These are phyloP conservation scores for Porites lutea DNA, from an alignment of 64 coral and sea anemone genomes.

Conservation along the genomic window DNA sequence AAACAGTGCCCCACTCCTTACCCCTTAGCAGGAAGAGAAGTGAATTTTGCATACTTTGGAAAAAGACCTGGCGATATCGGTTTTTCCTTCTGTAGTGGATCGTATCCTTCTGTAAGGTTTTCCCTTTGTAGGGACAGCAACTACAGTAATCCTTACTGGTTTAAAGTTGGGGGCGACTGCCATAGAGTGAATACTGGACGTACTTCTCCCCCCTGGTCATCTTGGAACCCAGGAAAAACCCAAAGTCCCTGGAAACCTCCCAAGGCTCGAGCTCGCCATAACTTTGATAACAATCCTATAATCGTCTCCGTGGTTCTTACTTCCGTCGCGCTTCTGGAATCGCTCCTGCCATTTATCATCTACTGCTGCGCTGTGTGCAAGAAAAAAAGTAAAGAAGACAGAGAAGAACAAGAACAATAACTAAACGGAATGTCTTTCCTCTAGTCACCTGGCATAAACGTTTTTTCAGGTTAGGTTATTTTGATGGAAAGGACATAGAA, in stretches of 20 bases:
- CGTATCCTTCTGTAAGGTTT: constrained; percentile 44
- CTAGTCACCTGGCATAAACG: too few species aligned
- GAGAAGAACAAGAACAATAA: too few species aligned
- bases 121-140: constrained; percentile 31
- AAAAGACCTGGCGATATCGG: constrained; percentile 33
- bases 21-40: background rate
- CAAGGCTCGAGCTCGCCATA: background rate
- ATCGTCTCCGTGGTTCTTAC: constrained; percentile 53
- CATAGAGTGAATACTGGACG: too few species aligned
- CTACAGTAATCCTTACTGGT: constrained; percentile 18
- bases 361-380: too few species aligned
- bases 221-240: too few species aligned
- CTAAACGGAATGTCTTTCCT: too few species aligned
- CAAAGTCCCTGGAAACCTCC: too few species aligned
- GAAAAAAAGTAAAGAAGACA: too few species aligned
- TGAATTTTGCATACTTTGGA: background rate
- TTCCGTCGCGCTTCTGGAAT: constrained; percentile 46
- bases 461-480: too few species aligned
- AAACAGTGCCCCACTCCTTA: constrained; percentile 12
- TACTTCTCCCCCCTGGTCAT: too few species aligned
- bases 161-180: constrained; percentile 5
- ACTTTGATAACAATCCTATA: constrained; percentile 73
- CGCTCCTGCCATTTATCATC: constrained; percentile 63
- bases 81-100: constrained; percentile 49
- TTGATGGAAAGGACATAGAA: too few species aligned